Percentiles rank a stretch among this genome's conserved stretches.
These are phyloP conservation scores for Bostrychus sinensis DNA, from an alignment of 2,113 vertebrate genomes.

Conservation along the genomic window DNA sequence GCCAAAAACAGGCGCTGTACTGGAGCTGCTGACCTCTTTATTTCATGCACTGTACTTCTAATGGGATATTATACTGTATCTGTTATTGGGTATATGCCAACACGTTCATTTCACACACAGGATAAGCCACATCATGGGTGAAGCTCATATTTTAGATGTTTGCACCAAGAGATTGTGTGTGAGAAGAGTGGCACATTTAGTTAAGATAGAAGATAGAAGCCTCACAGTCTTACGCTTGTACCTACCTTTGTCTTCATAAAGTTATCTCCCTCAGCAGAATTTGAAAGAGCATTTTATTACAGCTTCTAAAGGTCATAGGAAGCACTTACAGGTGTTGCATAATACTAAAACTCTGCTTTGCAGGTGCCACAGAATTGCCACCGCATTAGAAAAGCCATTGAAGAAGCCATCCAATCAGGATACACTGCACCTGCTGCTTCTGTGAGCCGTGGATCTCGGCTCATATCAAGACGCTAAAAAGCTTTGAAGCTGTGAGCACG, in stretches of 20 bases:
- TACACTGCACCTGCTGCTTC: constrained; percentile 46
- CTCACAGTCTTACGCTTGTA: not conserved
- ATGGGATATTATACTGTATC: constrained; percentile 3
- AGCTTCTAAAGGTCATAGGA: constrained; percentile 47
- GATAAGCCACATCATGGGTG: constrained; percentile 3
- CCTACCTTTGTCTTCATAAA: not conserved
- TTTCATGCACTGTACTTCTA: constrained; percentile 11
- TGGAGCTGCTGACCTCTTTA: constrained; percentile 27
- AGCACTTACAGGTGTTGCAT: constrained; percentile 49
- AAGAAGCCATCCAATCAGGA: constrained; percentile 57
- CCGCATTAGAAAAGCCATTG: constrained; percentile 55
- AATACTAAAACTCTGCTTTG: constrained; percentile 35
- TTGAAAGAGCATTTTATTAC: constrained; percentile 32
- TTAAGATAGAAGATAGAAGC: not conserved
- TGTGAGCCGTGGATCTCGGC: constrained; percentile 10
- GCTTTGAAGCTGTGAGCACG: constrained; percentile 36
- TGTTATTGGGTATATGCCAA: constrained; percentile 3
- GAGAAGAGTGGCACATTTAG: not conserved
- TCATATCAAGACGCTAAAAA: constrained; percentile 47
- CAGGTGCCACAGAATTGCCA: constrained; percentile 8
- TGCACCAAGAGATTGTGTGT: constrained; percentile 6
- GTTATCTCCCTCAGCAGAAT: constrained; percentile 50
- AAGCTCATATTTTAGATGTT: not conserved
- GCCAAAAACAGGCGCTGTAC: constrained; percentile 29
- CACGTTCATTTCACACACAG: too few species aligned